phyloP scores from a whole-genome alignment of 2,888 invertebrate species.

The Teinopalpus imperialis region DNA sequence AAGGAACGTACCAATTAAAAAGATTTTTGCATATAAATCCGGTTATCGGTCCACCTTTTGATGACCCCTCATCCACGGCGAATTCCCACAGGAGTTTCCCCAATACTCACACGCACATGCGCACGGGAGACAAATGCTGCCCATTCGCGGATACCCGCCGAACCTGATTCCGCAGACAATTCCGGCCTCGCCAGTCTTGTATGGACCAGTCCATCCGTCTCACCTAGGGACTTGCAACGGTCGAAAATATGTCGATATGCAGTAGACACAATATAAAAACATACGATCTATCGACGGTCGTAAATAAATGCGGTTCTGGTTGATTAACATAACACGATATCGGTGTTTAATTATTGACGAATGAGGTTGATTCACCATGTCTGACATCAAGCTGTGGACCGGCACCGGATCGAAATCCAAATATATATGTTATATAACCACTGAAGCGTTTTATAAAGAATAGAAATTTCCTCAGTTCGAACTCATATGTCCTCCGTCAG shows the following conservation, averaged over 20 bases:
- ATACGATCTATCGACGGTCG: too few relatives aligned
- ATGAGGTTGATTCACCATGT: too few relatives aligned
- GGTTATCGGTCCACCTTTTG: slow-evolving; percentile 11
- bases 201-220: slow-evolving; percentile 26
- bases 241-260: slow-evolving; percentile 20
- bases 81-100: slow-evolving; percentile 25
- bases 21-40: slow-evolving; percentile 12
- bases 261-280: too few relatives aligned
- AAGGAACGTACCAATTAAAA: slow-evolving; percentile 8
- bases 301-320: too few relatives aligned
- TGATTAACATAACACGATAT: too few relatives aligned
- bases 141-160: slow-evolving; percentile 27
- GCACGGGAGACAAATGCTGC: slow-evolving; percentile 21
- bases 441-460: too few relatives aligned
- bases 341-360: too few relatives aligned
- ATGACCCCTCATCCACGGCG: slow-evolving; percentile 3
- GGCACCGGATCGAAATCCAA: too few relatives aligned
- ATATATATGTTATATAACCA: too few relatives aligned
- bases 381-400: too few relatives aligned
- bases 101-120: slow-evolving; percentile 20
- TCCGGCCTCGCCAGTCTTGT: slow-evolving; percentile 33
- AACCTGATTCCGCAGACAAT: slow-evolving; percentile 35
- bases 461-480: too few relatives aligned
- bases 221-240: slow-evolving; percentile 30
- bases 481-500: too few relatives aligned